Evolutionary conservation across 2,888 invertebrate species (phyloP).

Genomic region (Clepsis dumicolana): DNA sequence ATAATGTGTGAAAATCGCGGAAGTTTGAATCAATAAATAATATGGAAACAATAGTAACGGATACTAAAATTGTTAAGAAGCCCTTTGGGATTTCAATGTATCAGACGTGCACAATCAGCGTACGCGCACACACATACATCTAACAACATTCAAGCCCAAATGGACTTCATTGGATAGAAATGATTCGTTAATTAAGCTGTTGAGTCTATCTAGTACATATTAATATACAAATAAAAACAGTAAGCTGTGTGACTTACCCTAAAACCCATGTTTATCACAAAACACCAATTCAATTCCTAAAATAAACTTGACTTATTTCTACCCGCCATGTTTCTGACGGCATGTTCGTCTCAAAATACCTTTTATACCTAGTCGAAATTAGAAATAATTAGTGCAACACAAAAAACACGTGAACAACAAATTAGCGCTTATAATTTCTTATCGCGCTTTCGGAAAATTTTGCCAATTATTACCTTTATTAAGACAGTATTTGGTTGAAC

Average conservation of each 20-base stretch:
- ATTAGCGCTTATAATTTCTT: constrained; percentile 19
- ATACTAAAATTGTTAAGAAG: not conserved
- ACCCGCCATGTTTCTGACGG: constrained; percentile 27
- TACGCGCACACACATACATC: no score
- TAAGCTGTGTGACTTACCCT: constrained; percentile 9
- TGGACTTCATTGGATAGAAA: no score
- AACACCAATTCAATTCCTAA: not conserved
- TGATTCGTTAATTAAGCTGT: no score
- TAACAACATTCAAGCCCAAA: not conserved
- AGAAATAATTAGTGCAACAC: constrained; percentile 30
- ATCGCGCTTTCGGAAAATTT: constrained; percentile 11
- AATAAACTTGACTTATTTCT: not conserved
- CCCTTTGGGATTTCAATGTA: not conserved
- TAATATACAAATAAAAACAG: not conserved
- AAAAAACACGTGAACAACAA: constrained; percentile 7
- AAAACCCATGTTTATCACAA: constrained; percentile 12
- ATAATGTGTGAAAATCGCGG: no score
- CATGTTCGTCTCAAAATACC: not conserved
- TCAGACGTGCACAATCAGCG: no score
- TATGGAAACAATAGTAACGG: no score
- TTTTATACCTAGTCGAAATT: constrained; percentile 32
- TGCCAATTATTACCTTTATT: constrained; percentile 20
- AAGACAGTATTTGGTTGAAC: not conserved
- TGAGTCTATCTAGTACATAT: not conserved
- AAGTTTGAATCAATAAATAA: no score